Conservation (phyloP, 1,140 invertebrate species). For the Drosophila lowei region DNA sequence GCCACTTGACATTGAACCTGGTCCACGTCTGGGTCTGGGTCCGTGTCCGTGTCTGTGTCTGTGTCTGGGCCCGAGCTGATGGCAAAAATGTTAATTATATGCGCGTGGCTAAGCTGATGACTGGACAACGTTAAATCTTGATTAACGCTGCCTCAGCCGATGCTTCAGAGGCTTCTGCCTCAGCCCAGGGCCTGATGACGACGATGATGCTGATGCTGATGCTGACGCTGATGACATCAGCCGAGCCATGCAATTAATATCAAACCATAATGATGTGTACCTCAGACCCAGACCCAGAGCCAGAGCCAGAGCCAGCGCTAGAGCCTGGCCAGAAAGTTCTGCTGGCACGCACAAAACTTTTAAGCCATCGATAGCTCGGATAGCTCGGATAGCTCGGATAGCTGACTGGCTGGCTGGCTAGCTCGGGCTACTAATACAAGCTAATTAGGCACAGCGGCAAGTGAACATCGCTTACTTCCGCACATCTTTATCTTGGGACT, state of each 20-base stretch:
- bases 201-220: conserved; percentile 14
- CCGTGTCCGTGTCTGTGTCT: not conserved
- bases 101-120: conserved; percentile 68
- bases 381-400: not conserved
- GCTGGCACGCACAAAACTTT: conserved; percentile 39
- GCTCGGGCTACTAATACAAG: conserved; percentile 60
- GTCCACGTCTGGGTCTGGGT: not conserved
- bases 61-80: conserved; percentile 1
- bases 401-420: not conserved
- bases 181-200: conserved; percentile 35
- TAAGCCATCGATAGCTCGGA: conserved; percentile 36
- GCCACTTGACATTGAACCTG: conserved; percentile 75
- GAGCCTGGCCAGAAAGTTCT: conserved; percentile 50
- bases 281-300: conserved; percentile 2
- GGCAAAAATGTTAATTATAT: conserved; percentile 75
- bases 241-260: conserved; percentile 71
- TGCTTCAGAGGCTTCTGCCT: not conserved
- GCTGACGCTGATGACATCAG: conserved; percentile 66
- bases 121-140: conserved; percentile 64
- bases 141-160: conserved; percentile 49
- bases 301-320: not conserved
- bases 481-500: conserved; percentile 26
- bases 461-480: conserved; percentile 63
- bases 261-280: conserved; percentile 64
- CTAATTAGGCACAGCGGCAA: conserved; percentile 70